Percentiles rank a stretch among this genome's conserved stretches.
Conservation (phyloP, 2,797 vertebrate species). For the Urosaurus nigricauda region DNA sequence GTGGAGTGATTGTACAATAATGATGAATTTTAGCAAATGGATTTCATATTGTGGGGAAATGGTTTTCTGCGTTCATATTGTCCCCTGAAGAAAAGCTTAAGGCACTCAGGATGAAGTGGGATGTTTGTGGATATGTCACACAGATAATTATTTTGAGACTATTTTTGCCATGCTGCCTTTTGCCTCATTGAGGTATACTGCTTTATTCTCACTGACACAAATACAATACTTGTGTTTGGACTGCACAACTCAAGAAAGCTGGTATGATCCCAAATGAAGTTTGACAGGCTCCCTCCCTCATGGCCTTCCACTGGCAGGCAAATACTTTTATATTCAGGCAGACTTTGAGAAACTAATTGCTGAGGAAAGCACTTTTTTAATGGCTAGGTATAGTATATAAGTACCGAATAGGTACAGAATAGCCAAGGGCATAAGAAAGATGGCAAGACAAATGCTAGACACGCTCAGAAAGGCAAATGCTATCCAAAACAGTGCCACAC, state of each 20-base stretch:
- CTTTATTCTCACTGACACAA: background rate
- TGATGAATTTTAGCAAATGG: background rate
- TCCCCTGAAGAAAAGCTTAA: background rate
- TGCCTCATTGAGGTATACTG: background rate
- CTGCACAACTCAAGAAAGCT: too few species aligned
- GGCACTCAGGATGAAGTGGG: background rate
- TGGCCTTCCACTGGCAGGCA: background rate
- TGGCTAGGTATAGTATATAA: too few species aligned
- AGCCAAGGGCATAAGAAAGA: too few species aligned
- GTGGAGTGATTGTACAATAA: background rate
- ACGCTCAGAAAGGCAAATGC: too few species aligned
- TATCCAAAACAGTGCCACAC: too few species aligned
- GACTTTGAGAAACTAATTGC: background rate
- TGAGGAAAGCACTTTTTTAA: background rate
- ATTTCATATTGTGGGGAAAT: constrained; percentile 3
- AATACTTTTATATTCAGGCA: background rate
- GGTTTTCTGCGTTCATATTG: background rate
- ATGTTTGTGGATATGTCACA: background rate
- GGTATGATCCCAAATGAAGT: background rate
- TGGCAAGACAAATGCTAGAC: too few species aligned
- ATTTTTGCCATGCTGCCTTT: background rate
- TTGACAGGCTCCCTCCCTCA: background rate
- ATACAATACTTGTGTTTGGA: background rate
- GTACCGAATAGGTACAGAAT: too few species aligned
- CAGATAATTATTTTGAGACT: background rate